These are phyloP conservation scores for Crenuchus spilurus DNA, from an alignment of 2,797 vertebrate species.

Conservation along the genomic window DNA sequence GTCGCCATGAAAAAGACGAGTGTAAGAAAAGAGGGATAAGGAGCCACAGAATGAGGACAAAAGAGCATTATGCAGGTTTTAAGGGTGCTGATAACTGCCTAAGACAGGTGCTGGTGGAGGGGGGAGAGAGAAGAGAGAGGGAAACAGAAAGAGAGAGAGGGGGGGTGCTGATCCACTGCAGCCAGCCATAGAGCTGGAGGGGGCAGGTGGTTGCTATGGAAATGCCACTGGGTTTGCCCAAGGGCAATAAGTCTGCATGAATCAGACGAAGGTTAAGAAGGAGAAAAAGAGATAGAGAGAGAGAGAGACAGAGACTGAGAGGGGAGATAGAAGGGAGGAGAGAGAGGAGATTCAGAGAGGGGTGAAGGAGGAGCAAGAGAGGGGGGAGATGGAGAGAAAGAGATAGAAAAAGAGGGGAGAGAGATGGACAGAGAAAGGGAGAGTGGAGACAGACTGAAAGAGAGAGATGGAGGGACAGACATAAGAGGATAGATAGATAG, in stretches of 20 bases:
- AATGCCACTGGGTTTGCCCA: slow-evolving; percentile 85
- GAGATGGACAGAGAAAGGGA: slow-evolving; percentile 42
- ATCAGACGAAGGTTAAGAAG: slow-evolving; percentile 89
- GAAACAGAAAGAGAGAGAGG: slow-evolving; percentile 49
- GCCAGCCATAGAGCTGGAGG: slow-evolving; percentile 78
- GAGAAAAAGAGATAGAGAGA: slow-evolving; percentile 76
- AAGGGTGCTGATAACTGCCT: slow-evolving; percentile 55
- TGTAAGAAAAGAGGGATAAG: slow-evolving; percentile 51
- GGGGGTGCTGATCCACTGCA: slow-evolving; percentile 75
- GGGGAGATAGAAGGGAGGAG: slow-evolving; percentile 34
- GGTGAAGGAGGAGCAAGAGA: slow-evolving; percentile 83
- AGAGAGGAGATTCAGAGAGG: slow-evolving; percentile 58
- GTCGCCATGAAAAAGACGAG: slow-evolving; percentile 49
- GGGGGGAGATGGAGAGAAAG: slow-evolving; percentile 75
- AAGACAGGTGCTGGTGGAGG: slow-evolving; percentile 41
- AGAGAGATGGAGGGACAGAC: too few relatives aligned
- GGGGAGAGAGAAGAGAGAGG: slow-evolving; percentile 43
- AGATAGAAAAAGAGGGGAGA: slow-evolving; percentile 45
- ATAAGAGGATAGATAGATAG: too few relatives aligned
- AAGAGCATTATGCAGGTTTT: slow-evolving; percentile 59
- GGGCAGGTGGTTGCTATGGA: slow-evolving; percentile 73
- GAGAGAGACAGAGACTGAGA: slow-evolving; percentile 70
- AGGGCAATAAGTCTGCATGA: slow-evolving; percentile 88
- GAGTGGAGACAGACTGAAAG: too few relatives aligned
- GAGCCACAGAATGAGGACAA: slow-evolving; percentile 48